A percentile compares a stretch with the other conserved stretches of the same genome.
These are phyloP conservation scores for Acanthis flammea DNA, from an alignment of 2,797 vertebrate species.

Conservation along the genomic window DNA sequence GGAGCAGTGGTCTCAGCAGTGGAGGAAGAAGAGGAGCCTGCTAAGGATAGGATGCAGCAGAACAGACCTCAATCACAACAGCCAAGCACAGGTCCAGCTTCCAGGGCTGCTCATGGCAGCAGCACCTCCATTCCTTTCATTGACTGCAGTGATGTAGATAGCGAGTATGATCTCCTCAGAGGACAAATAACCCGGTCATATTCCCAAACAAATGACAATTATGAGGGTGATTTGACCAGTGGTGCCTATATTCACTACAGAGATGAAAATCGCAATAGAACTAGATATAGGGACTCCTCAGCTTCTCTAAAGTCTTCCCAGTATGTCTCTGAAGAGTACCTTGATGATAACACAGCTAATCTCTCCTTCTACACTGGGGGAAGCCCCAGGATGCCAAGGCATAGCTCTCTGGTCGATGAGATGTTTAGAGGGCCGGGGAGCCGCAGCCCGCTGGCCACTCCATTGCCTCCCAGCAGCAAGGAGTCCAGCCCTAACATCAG, in stretches of 20 bases:
- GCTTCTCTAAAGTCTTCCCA: slow-evolving; percentile 72
- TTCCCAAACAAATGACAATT: slow-evolving; percentile 83
- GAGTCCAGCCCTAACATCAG: slow-evolving; percentile 76
- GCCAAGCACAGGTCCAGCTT: slow-evolving; percentile 93
- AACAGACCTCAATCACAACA: slow-evolving; percentile 80
- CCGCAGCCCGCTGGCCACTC: slow-evolving; percentile 75
- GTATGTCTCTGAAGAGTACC: slow-evolving; percentile 76
- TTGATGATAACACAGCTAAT: slow-evolving; percentile 75
- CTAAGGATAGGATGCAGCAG: slow-evolving; percentile 72
- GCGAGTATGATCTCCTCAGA: slow-evolving; percentile 81
- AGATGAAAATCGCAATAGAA: slow-evolving; percentile 72
- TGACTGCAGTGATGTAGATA: slow-evolving; percentile 88
- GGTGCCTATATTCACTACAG: slow-evolving; percentile 72
- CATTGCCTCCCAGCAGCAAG: slow-evolving; percentile 74
- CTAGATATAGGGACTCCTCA: slow-evolving; percentile 76
- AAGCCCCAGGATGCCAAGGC: slow-evolving; percentile 79
- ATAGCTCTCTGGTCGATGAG: slow-evolving; percentile 79
- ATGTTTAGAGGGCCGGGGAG: slow-evolving; percentile 69
- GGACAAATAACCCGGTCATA: slow-evolving; percentile 77
- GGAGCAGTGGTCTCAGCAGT: slow-evolving; percentile 56
- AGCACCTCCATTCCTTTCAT: slow-evolving; percentile 85
- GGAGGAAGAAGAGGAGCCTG: slow-evolving; percentile 75
- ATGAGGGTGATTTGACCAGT: slow-evolving; percentile 78
- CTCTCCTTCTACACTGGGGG: slow-evolving; percentile 75
- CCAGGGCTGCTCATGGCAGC: slow-evolving; percentile 82